These are phyloP conservation scores for Mionectes olivaceus DNA, from an alignment of 2,797 vertebrate species.

Conservation along the genomic window DNA sequence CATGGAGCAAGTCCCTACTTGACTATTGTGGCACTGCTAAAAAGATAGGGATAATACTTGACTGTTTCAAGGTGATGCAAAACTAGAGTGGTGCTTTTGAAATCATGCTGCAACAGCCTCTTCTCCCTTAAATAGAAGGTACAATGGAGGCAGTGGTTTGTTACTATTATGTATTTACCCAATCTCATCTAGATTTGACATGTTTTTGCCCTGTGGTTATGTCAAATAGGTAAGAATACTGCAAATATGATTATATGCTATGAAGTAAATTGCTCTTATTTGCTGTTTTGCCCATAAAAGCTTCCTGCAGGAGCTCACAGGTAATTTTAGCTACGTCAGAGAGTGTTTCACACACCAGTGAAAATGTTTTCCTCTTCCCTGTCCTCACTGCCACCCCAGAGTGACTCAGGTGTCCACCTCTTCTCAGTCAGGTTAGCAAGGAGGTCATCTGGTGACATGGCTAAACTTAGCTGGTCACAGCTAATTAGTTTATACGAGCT, in stretches of 20 bases:
- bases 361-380: not conserved
- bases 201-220: not conserved
- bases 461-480: not conserved
- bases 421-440: not conserved
- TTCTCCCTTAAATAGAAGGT: not conserved
- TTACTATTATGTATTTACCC: not conserved
- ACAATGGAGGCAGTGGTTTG: not conserved
- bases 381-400: not conserved
- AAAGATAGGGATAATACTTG: not conserved
- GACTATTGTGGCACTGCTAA: constrained; percentile 5
- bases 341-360: not conserved
- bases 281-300: constrained; percentile 17
- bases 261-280: constrained; percentile 39
- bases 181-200: not conserved
- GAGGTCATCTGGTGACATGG: not conserved
- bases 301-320: not conserved
- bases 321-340: not conserved
- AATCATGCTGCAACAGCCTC: not conserved
- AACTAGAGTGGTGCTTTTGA: not conserved
- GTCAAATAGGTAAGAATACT: not conserved
- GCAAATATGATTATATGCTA: not conserved
- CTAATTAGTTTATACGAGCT: not conserved
- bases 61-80: not conserved
- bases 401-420: not conserved
- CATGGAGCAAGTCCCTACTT: constrained; percentile 19